Evolutionary conservation across 2,113 vertebrate species (phyloP).

Genomic region (Chloroceryle aenea): DNA sequence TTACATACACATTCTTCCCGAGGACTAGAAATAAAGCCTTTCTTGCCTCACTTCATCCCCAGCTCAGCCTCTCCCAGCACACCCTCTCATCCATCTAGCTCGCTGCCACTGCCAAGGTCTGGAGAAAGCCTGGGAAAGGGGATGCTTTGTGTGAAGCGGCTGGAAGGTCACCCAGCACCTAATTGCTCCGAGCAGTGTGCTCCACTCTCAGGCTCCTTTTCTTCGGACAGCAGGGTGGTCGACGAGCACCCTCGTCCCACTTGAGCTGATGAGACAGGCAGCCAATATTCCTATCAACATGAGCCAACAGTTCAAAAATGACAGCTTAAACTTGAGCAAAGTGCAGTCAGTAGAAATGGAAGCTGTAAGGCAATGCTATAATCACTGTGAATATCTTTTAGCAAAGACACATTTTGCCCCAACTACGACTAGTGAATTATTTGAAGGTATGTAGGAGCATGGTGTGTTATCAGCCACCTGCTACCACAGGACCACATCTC

Average conservation of each 20-base stretch:
- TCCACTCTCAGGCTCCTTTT: constrained; percentile 19
- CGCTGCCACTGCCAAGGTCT: constrained; percentile 29
- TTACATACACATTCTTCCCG: not conserved
- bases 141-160: not conserved
- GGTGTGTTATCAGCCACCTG: not conserved
- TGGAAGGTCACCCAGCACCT: not conserved
- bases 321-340: not conserved
- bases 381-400: not conserved
- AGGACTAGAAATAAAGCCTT: not conserved
- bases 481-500: not conserved
- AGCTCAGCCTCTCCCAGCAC: not conserved
- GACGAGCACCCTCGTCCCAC: not conserved
- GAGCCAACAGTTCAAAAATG: not conserved
- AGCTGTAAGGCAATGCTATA: not conserved
- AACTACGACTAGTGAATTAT: not conserved
- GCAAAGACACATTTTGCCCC: not conserved
- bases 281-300: not conserved
- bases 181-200: not conserved
- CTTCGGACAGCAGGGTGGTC: not conserved
- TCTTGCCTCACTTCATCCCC: not conserved
- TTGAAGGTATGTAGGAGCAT: not conserved
- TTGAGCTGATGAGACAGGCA: not conserved
- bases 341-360: not conserved
- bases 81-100: not conserved
- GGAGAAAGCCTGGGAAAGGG: constrained; percentile 38